phyloP scores from a whole-genome alignment of 1,140 invertebrate species.

The Trichomalopsis sarcophagae region DNA sequence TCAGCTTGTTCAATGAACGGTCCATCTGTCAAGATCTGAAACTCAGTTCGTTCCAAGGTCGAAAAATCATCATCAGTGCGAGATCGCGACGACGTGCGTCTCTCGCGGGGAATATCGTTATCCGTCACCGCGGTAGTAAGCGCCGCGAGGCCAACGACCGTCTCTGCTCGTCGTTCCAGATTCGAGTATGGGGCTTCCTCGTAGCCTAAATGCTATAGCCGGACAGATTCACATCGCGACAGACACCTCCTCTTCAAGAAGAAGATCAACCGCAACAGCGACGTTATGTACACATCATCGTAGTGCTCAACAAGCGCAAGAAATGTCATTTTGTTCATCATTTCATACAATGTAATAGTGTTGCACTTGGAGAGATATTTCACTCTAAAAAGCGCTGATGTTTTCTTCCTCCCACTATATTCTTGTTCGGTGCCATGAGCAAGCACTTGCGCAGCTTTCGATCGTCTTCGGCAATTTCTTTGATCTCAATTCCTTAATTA shows the following conservation, averaged over 20 bases:
- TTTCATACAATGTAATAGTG: background rate
- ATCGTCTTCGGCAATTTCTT: constrained; percentile 37
- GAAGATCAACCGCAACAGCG: background rate
- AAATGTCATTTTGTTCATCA: constrained; percentile 8
- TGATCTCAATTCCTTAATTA: constrained; percentile 41
- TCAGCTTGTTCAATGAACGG: background rate
- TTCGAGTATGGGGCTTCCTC: constrained; percentile 50
- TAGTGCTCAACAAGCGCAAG: background rate
- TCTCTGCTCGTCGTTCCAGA: constrained; percentile 46
- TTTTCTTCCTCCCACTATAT: background rate
- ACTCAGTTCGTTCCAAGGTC: background rate
- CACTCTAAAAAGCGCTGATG: background rate
- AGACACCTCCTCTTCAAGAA: background rate
- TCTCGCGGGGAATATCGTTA: constrained; percentile 10
- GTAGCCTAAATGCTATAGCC: constrained; percentile 53
- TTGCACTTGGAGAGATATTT: background rate
- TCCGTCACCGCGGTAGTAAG: constrained; percentile 26
- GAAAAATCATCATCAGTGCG: constrained; percentile 12
- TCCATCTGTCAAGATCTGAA: background rate
- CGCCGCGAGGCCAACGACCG: constrained; percentile 46
- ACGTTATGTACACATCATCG: background rate
- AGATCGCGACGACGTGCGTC: background rate
- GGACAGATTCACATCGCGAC: background rate
- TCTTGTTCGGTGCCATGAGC: background rate
- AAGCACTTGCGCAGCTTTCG: background rate